A percentile compares a stretch with the other conserved stretches of the same genome.
phyloP scores from a whole-genome alignment of 2,113 vertebrate genomes.

The Burhinus oedicnemus region DNA sequence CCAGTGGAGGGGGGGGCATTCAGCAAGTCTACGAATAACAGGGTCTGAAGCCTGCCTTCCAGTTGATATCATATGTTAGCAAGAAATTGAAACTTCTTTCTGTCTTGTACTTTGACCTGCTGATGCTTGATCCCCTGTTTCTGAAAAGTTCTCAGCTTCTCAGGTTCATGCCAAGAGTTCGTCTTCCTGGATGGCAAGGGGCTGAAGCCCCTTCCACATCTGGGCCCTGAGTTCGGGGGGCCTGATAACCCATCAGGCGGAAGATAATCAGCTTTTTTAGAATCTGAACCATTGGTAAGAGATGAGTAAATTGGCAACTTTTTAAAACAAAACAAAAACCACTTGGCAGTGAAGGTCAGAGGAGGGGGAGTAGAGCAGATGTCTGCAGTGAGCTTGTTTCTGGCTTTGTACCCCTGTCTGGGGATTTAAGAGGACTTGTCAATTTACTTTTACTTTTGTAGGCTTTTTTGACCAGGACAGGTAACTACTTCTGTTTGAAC shows the following conservation, averaged over 20 bases:
- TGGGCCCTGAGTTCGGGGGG: neutral
- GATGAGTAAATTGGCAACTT: no score
- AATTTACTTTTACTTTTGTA: neutral
- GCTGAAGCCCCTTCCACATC: neutral
- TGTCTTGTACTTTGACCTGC: neutral
- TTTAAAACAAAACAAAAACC: accelerated
- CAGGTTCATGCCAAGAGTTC: neutral
- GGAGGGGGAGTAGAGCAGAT: neutral
- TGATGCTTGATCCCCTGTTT: neutral
- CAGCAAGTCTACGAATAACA: neutral
- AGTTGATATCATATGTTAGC: neutral
- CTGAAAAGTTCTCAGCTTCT: neutral
- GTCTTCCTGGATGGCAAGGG: no score
- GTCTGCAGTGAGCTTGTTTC: neutral
- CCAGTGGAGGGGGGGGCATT: neutral
- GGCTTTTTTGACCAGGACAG: accelerated
- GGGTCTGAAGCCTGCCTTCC: neutral
- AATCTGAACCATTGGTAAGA: neutral
- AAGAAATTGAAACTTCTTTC: neutral
- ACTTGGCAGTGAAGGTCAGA: neutral
- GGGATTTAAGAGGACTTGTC: neutral
- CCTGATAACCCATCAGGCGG: neutral
- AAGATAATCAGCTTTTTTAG: neutral
- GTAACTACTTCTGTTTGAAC: neutral
- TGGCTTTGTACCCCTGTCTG: neutral